Evolutionary conservation across 2,888 invertebrate genomes (phyloP).

Genomic region (Seira sanloemensis): DNA sequence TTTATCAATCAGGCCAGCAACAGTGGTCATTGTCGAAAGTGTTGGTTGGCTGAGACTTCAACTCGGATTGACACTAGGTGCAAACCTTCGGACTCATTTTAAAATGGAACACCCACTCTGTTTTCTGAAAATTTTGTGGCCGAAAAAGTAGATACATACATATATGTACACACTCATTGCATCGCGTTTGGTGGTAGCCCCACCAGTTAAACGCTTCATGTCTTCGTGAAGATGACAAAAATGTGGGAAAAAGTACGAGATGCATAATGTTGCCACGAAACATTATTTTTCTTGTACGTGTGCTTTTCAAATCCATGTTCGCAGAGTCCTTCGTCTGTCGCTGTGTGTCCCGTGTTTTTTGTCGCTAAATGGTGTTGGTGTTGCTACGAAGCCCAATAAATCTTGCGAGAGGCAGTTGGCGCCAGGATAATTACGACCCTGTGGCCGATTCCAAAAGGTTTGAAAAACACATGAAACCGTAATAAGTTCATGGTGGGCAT

Average conservation of each 20-base stretch:
- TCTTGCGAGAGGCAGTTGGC: constrained; percentile 64
- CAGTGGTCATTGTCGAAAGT: no score
- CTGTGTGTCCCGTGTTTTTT: constrained; percentile 49
- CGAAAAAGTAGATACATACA: no score
- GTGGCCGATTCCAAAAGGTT: constrained; percentile 58
- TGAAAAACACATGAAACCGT: constrained; percentile 35
- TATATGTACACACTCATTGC: no score
- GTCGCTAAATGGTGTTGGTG: constrained; percentile 58
- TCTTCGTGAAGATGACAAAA: constrained; percentile 5
- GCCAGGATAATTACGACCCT: constrained; percentile 68
- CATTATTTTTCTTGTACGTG: neutral
- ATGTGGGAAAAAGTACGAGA: neutral
- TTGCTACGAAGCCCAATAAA: constrained; percentile 61
- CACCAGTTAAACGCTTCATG: neutral
- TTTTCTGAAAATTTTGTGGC: constrained; percentile 25
- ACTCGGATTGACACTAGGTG: constrained; percentile 59
- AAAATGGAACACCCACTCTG: constrained; percentile 66
- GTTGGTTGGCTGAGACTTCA: constrained; percentile 39
- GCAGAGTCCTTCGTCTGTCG: no score
- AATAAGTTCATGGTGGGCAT: constrained; percentile 25
- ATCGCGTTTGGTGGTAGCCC: constrained; percentile 1
- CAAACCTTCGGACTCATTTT: constrained; percentile 54
- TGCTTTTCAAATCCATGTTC: no score
- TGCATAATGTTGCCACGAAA: neutral
- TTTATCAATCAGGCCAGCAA: no score